A percentile compares a stretch with the other conserved stretches of the same genome.
phyloP scores from a whole-genome alignment of 1,140 invertebrate species.

The Philotrypesis tridentata region DNA sequence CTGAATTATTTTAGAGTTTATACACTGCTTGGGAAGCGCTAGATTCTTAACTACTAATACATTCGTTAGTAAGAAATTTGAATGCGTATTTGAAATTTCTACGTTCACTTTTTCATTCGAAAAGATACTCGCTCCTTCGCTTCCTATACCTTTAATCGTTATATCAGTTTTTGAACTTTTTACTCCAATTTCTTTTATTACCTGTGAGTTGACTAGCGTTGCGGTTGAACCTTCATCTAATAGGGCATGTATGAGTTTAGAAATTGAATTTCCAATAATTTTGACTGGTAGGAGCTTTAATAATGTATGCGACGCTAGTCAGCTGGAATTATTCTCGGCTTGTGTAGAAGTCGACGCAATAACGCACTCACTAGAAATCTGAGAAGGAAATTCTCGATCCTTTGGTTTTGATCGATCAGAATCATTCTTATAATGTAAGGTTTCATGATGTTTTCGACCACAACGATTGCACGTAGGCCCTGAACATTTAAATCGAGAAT shows the following conservation, averaged over 20 bases:
- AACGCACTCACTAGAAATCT: not conserved
- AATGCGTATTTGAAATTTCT: not conserved
- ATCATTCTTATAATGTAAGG: not conserved
- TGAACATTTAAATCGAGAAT: not conserved
- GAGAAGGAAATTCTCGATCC: not conserved
- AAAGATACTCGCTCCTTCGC: not conserved
- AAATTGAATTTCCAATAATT: not conserved
- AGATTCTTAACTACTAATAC: not conserved
- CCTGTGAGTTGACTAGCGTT: not conserved
- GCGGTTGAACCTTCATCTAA: not conserved
- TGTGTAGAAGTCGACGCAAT: not conserved
- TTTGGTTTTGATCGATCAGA: too few relatives aligned
- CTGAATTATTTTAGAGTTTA: not conserved
- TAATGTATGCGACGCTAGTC: not conserved
- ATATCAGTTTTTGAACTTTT: not conserved
- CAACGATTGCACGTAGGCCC: not conserved
- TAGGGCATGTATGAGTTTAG: not conserved
- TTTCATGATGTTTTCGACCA: not conserved
- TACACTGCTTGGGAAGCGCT: not conserved
- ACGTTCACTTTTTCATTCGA: conserved; percentile 10
- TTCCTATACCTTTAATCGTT: not conserved
- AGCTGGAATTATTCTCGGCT: not conserved
- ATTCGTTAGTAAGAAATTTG: not conserved
- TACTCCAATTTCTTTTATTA: not conserved
- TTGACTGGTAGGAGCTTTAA: conserved; percentile 9